Percentiles rank a stretch among this genome's conserved stretches.
These are phyloP conservation scores for Brachymystax lenok DNA, from an alignment of 2,797 vertebrate genomes.

Conservation along the genomic window DNA sequence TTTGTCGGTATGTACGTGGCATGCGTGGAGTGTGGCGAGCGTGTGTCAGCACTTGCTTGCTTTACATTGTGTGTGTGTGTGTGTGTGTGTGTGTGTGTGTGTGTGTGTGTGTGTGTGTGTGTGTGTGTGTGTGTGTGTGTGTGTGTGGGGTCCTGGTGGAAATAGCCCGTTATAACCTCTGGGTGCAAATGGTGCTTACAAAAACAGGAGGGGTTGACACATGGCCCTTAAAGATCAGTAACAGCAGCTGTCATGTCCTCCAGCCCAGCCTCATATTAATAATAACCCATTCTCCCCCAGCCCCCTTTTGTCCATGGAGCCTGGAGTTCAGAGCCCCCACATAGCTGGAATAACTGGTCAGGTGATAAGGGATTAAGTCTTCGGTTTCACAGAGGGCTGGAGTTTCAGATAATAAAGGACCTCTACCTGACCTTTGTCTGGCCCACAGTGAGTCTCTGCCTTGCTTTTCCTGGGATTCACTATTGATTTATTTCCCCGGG, in stretches of 20 bases:
- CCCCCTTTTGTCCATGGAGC: slow-evolving; percentile 47
- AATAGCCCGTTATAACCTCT: slow-evolving; percentile 47
- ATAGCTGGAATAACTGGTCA: slow-evolving; percentile 50
- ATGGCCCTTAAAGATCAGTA: slow-evolving; percentile 35
- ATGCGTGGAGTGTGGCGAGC: not conserved
- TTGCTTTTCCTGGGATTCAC: slow-evolving; percentile 35
- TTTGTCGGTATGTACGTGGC: no score
- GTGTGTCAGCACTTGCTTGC: slow-evolving; percentile 1
- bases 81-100: not conserved
- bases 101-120: not conserved
- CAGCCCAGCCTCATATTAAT: slow-evolving; percentile 44
- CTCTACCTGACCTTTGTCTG: slow-evolving; percentile 49
- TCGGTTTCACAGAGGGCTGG: slow-evolving; percentile 52
- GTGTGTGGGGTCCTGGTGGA: slow-evolving; percentile 15
- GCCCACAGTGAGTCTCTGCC: slow-evolving; percentile 28
- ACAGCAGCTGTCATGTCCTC: slow-evolving; percentile 48
- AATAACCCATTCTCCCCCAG: slow-evolving; percentile 48
- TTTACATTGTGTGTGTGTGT: not conserved
- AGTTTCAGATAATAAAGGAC: slow-evolving; percentile 53
- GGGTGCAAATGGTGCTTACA: slow-evolving; percentile 42
- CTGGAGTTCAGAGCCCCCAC: slow-evolving; percentile 38
- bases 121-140: not conserved
- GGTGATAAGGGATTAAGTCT: slow-evolving; percentile 55
- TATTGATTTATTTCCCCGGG: slow-evolving; percentile 44
- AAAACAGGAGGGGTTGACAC: slow-evolving; percentile 56